phyloP scores from a whole-genome alignment of 2,113 vertebrate species.

The Limnothrissa miodon region DNA sequence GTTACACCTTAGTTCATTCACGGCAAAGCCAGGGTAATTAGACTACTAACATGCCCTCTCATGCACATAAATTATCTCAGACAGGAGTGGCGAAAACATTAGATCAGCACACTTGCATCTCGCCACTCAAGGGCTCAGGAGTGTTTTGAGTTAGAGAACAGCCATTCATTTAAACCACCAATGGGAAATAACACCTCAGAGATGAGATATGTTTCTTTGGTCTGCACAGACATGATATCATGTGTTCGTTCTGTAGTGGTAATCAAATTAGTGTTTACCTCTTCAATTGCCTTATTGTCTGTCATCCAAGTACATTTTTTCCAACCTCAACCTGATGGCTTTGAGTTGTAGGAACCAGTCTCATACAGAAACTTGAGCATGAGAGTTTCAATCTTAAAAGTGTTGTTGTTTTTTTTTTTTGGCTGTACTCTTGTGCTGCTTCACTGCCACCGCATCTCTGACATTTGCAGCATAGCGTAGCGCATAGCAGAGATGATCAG shows the following conservation, averaged over 20 bases:
- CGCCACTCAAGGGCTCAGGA: conserved; percentile 10
- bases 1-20: not conserved
- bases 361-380: not conserved
- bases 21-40: conserved; percentile 6
- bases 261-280: not conserved
- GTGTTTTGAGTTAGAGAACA: not conserved
- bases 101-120: not conserved
- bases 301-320: not conserved
- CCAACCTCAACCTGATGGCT: not conserved
- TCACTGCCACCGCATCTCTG: not conserved
- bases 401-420: not conserved
- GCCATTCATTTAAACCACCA: not conserved
- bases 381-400: not conserved
- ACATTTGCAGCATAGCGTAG: not conserved
- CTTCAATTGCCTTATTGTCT: not conserved
- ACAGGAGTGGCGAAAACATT: conserved; percentile 23
- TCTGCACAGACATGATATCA: not conserved
- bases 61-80: conserved; percentile 21
- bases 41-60: conserved; percentile 20
- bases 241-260: not conserved
- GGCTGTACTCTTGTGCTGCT: not conserved
- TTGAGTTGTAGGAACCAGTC: not conserved
- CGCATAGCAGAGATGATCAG: not conserved
- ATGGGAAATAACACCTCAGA: not conserved
- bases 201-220: not conserved